Evolutionary conservation across 2,113 vertebrate species (phyloP), one percentile per base, ranked within the genome.

Genomic region (Eudyptes chrysolophus): DNA sequence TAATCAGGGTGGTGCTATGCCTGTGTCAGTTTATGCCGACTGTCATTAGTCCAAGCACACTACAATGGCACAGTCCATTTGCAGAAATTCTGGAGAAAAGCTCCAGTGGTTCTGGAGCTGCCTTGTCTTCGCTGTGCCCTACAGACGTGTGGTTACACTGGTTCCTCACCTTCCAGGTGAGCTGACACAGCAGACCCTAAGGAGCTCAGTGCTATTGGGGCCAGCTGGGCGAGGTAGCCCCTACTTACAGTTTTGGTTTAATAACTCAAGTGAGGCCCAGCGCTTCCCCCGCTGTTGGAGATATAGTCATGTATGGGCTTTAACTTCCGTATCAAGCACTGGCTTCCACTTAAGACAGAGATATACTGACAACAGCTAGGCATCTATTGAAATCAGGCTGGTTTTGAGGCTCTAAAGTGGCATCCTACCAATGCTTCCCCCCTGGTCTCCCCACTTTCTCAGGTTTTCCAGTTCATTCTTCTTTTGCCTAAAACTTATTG

Each of bases 261-360:
- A 25, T 69, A 58, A 69, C 20, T 21, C 25, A 62, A 90, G 34
- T 54, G 46, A 48, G 25, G n/a, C 6, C 52, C 57, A 90, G 30
- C 40, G 25, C 16, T 52, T 66, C 5, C 7, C 16, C 36, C 24
- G 5, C 16, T 64, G 24, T 2, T 34, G 27, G 34, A 26, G 55
- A 34, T 11, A 71, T 1, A 34, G 40, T 42, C 36, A 32, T 6
- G 5, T 13, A 11, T 16, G 16, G n/a, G 44, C n/a, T 40, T 3
- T 42, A n/a, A 49, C 10, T 66, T 58, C 36, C 16, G 16, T 13
- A 34, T 4, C 0, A 0, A 89, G 54, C 30, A 22, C 49, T 65
- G 38, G 18, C 20, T 84, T n/a, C 60, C 65, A 48, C 30, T 32
- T 25, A 12, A 34, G 22, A 30, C 48, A 66, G 24, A 61, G 11